Evolutionary conservation across 2,888 invertebrate genomes (phyloP), one percentile per base, ranked within the genome.

Genomic region (Drosophila kanekoi): DNA sequence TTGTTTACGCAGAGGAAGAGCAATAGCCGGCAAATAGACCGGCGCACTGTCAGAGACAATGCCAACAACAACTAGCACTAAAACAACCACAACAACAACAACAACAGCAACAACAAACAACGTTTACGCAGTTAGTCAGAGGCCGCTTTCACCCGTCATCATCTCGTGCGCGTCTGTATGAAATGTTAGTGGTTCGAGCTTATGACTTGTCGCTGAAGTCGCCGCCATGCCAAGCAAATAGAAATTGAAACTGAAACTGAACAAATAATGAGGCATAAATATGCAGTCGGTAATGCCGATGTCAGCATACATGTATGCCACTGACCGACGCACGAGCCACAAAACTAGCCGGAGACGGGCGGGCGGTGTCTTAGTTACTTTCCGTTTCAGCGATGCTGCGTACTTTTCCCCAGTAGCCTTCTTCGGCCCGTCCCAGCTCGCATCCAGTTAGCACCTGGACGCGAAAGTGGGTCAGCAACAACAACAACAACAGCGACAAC

Each of bases 251-350:
- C 88, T 73, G 59, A 85, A 72, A 82, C 89, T 74, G 58, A 77
- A 70, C 87, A 89, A 89, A 89, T 88, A 85, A 89, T 89, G 90
- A 88, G 84, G 66, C 87, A 86, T 89, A 86, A 88, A 88, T 87
- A 85, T 88, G 83, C 84, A 84, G 72, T 54, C 49, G 59, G 52
- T 53, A 35, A 11, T 54, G 68, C 62, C 68, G 54, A 28, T 28
- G 48, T 13, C 48, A 58, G 32, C 61, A 52, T 28, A 28, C 60
- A 52, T 23, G 8, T 16, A 40, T 58, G 72, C 56, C 83, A 85
- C 67, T 76, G 88, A 79, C 84, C 74, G 53, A 10, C 23, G 52
- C 43, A 44, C 44, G 23, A 43, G 51, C 38, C 53, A 33, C 37
- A 11, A 41, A 28, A 28, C 28, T 47, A 33, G 14, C 40, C 52